Evolutionary conservation across 2,888 invertebrate genomes (phyloP).

Genomic region (Leptogaster cylindrica): DNA sequence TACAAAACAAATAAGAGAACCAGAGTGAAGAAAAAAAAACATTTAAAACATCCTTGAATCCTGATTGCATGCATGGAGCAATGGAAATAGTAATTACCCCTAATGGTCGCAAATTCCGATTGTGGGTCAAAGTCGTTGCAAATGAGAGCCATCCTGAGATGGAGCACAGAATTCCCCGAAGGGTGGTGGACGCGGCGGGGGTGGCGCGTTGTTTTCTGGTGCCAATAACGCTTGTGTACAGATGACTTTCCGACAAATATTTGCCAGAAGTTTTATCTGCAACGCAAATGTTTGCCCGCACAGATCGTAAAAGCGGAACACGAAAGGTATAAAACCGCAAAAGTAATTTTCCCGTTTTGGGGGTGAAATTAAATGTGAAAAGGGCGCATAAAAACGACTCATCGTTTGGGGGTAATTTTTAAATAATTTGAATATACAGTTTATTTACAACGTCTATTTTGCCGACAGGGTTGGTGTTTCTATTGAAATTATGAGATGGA

Average conservation of each 20-base stretch:
- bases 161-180: too few relatives aligned
- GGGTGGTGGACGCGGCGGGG: too few relatives aligned
- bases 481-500: slow-evolving; percentile 23
- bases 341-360: slow-evolving; percentile 25
- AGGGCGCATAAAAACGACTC: slow-evolving; percentile 4
- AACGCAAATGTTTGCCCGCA: slow-evolving; percentile 11
- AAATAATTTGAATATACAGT: slow-evolving; percentile 28
- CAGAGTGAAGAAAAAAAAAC: too few relatives aligned
- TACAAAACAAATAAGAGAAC: too few relatives aligned
- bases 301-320: neutral
- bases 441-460: slow-evolving; percentile 8
- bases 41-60: too few relatives aligned
- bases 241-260: slow-evolving; percentile 34
- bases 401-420: neutral
- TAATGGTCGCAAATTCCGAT: too few relatives aligned
- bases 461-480: neutral
- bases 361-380: slow-evolving; percentile 1
- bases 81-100: too few relatives aligned
- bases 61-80: too few relatives aligned
- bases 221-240: slow-evolving; percentile 26
- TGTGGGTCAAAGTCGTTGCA: too few relatives aligned
- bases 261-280: slow-evolving; percentile 23
- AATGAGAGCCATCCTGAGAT: too few relatives aligned
- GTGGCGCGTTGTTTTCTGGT: neutral
- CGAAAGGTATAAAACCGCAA: slow-evolving; percentile 13